A percentile compares a stretch with the other conserved stretches of the same genome.
Evolutionary conservation across 1,140 invertebrate species (phyloP).

Genomic region (Cotesia glomerata): DNA sequence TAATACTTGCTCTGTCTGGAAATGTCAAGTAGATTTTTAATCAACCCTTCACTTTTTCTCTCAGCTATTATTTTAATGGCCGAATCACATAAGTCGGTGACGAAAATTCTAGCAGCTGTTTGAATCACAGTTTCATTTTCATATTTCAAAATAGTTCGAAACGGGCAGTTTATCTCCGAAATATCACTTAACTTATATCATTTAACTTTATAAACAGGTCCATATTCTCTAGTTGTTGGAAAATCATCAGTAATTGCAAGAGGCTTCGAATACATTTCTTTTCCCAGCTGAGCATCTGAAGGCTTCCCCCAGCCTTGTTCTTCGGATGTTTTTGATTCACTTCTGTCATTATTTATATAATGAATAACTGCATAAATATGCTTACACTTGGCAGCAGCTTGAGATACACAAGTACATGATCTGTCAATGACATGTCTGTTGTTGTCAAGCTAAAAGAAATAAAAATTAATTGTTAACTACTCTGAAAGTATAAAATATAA

Average conservation of each 20-base stretch:
- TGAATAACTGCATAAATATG: constrained; percentile 27
- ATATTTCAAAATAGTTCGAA: neutral
- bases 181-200: constrained; percentile 15
- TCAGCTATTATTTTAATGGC: neutral
- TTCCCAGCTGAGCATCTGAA: constrained; percentile 4
- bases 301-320: constrained; percentile 29
- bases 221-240: neutral
- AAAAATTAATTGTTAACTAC: constrained; percentile 8
- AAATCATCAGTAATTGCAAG: constrained; percentile 4
- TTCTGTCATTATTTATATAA: constrained; percentile 21
- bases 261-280: constrained; percentile 22
- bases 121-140: neutral
- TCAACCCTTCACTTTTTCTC: neutral
- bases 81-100: neutral
- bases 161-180: neutral
- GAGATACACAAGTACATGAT: constrained; percentile 16
- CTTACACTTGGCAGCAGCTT: constrained; percentile 17
- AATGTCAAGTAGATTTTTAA: neutral
- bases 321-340: constrained; percentile 16
- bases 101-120: neutral
- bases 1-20: constrained; percentile 15
- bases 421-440: constrained; percentile 10
- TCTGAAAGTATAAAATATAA: neutral
- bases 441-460: constrained; percentile 15
- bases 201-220: neutral